These are phyloP conservation scores for Eupithecia insigniata DNA, from an alignment of 2,888 invertebrate species.

Conservation along the genomic window DNA sequence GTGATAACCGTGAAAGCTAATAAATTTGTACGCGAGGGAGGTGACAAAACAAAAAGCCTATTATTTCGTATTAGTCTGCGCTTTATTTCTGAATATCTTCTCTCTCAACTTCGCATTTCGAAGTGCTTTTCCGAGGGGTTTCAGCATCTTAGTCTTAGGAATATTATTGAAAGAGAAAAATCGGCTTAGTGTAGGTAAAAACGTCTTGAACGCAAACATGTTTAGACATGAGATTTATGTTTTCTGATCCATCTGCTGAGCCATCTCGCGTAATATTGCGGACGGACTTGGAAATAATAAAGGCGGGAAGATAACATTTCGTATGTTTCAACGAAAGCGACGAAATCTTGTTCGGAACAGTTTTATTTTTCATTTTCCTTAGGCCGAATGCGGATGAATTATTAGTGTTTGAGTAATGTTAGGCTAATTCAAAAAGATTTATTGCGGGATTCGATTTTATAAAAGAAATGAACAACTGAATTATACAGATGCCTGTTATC, in stretches of 20 bases:
- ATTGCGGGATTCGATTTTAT: slow-evolving; percentile 48
- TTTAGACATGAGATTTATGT: slow-evolving; percentile 79
- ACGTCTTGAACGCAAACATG: slow-evolving; percentile 71
- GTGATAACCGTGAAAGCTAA: slow-evolving; percentile 76
- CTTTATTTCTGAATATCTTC: slow-evolving; percentile 43
- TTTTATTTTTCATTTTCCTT: slow-evolving; percentile 76
- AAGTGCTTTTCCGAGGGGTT: slow-evolving; percentile 39
- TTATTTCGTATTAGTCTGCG: slow-evolving; percentile 52
- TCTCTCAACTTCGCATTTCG: slow-evolving; percentile 39
- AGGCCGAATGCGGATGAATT: slow-evolving; percentile 65
- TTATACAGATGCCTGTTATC: background rate
- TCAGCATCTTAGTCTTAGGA: slow-evolving; percentile 12
- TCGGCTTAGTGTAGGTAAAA: slow-evolving; percentile 37
- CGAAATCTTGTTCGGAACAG: slow-evolving; percentile 70
- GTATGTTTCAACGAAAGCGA: slow-evolving; percentile 67
- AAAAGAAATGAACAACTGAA: background rate
- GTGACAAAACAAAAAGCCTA: slow-evolving; percentile 69
- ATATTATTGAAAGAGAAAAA: slow-evolving; percentile 31
- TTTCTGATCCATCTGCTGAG: slow-evolving; percentile 78
- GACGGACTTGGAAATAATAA: slow-evolving; percentile 79
- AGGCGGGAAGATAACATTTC: slow-evolving; percentile 73
- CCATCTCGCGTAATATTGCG: slow-evolving; percentile 78
- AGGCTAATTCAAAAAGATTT: slow-evolving; percentile 54
- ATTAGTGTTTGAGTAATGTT: slow-evolving; percentile 60
- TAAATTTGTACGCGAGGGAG: slow-evolving; percentile 71